A percentile compares a stretch with the other conserved stretches of the same genome.
Conservation (phyloP, 2,888 invertebrate genomes). For the Octodonta nipae region DNA sequence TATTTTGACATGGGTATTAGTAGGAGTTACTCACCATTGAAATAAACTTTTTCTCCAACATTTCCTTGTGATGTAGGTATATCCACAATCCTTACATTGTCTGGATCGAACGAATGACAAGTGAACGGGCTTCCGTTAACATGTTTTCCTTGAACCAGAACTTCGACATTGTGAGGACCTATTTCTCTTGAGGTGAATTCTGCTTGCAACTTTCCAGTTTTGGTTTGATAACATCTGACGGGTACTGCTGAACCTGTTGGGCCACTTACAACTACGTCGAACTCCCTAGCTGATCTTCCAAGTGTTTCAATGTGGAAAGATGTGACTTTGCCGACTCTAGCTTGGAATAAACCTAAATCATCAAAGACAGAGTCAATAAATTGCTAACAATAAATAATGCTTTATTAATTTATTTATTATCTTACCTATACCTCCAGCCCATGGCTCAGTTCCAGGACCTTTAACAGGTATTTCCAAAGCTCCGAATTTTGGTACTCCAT, state of each 20-base stretch:
- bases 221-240: slow-evolving; percentile 80
- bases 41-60: slow-evolving; percentile 68
- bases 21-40: slow-evolving; percentile 48
- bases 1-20: not conserved
- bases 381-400: not conserved
- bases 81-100: slow-evolving; percentile 65
- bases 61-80: slow-evolving; percentile 63
- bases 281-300: slow-evolving; percentile 71
- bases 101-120: slow-evolving; percentile 83
- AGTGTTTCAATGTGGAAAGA: slow-evolving; percentile 82
- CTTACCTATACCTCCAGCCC: slow-evolving; percentile 58
- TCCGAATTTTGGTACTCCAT: slow-evolving; percentile 61
- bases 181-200: slow-evolving; percentile 79
- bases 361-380: not conserved
- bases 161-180: slow-evolving; percentile 59
- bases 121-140: slow-evolving; percentile 87
- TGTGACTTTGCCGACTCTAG: slow-evolving; percentile 66
- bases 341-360: slow-evolving; percentile 65
- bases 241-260: slow-evolving; percentile 35
- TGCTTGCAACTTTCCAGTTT: slow-evolving; percentile 86
- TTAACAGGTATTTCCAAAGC: slow-evolving; percentile 44
- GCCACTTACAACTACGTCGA: slow-evolving; percentile 70
- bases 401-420: not conserved
- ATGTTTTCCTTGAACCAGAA: slow-evolving; percentile 77
- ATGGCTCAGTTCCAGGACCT: slow-evolving; percentile 33